Conservation (phyloP, 2,888 invertebrate genomes). For the Bombylius major region DNA sequence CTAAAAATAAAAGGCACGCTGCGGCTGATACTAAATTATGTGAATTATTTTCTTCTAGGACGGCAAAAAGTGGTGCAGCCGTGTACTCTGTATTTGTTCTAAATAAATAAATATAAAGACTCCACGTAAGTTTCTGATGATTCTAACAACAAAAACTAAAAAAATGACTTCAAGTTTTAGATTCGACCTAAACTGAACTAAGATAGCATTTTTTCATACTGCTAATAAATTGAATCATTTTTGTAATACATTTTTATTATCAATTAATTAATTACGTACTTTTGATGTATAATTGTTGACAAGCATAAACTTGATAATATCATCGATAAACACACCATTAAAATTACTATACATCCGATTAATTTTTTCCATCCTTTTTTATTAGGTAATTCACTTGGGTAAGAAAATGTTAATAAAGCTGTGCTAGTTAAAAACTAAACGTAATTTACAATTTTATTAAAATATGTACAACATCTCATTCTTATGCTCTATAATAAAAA, state of each 20-base stretch:
- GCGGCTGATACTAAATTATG: conserved; percentile 43
- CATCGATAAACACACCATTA: conserved; percentile 25
- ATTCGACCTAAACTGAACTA: no score
- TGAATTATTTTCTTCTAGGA: conserved; percentile 42
- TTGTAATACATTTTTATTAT: no score
- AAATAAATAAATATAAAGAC: not conserved
- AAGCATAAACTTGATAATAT: conserved; percentile 29
- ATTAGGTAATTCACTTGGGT: conserved; percentile 28
- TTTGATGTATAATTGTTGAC: conserved; percentile 31
- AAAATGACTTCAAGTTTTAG: no score
- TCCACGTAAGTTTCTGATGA: no score
- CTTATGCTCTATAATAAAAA: conserved; percentile 1
- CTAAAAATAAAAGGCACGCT: conserved; percentile 41
- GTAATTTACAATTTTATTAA: not conserved
- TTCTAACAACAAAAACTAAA: no score
- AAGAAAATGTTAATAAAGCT: conserved; percentile 29
- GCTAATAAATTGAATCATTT: no score
- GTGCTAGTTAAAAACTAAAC: conserved; percentile 27
- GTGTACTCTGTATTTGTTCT: conserved; percentile 30
- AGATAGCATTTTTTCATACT: no score
- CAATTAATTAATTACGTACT: conserved; percentile 17
- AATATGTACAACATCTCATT: not conserved
- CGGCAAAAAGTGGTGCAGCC: conserved; percentile 37
- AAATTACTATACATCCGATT: conserved; percentile 21
- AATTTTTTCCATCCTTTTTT: conserved; percentile 24